Percentiles rank a stretch among this genome's conserved stretches.
Evolutionary conservation across 2,113 vertebrate species (phyloP).

Genomic region (Pampusana beccarii): DNA sequence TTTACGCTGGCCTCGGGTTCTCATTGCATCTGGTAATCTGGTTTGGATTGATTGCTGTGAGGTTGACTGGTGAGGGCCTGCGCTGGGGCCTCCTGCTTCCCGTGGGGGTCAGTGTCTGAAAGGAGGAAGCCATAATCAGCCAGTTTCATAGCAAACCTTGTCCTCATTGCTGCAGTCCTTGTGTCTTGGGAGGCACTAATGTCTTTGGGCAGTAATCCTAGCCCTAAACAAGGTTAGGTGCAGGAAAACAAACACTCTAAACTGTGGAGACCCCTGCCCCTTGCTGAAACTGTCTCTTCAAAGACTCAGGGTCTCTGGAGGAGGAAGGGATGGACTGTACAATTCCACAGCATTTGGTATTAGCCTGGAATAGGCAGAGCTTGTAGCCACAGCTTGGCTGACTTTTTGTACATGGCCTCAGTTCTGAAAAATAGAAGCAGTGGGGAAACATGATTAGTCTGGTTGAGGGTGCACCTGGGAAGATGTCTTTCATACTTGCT

Average conservation of each 20-base stretch:
- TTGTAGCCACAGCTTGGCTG: slow-evolving; percentile 29
- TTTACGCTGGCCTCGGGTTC: slow-evolving; percentile 83
- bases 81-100: slow-evolving; percentile 75
- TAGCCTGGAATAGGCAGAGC: background rate
- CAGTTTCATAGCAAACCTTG: slow-evolving; percentile 82
- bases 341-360: background rate
- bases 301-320: slow-evolving; percentile 41
- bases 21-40: slow-evolving; percentile 82
- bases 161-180: slow-evolving; percentile 85
- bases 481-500: background rate
- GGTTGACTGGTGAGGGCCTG: slow-evolving; percentile 77
- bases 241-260: slow-evolving; percentile 95
- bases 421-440: slow-evolving; percentile 38
- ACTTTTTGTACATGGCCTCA: background rate
- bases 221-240: slow-evolving; percentile 89
- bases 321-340: background rate
- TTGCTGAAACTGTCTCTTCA: slow-evolving; percentile 60
- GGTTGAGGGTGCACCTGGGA: background rate
- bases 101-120: slow-evolving; percentile 79
- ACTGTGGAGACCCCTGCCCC: slow-evolving; percentile 49
- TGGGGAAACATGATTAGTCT: background rate
- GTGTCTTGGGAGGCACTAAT: slow-evolving; percentile 96
- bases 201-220: slow-evolving; percentile 93
- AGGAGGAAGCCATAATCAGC: slow-evolving; percentile 89
- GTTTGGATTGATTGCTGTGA: slow-evolving; percentile 88